Evolutionary conservation across 2,888 invertebrate genomes (phyloP).

Genomic region (Macropis europaea): DNA sequence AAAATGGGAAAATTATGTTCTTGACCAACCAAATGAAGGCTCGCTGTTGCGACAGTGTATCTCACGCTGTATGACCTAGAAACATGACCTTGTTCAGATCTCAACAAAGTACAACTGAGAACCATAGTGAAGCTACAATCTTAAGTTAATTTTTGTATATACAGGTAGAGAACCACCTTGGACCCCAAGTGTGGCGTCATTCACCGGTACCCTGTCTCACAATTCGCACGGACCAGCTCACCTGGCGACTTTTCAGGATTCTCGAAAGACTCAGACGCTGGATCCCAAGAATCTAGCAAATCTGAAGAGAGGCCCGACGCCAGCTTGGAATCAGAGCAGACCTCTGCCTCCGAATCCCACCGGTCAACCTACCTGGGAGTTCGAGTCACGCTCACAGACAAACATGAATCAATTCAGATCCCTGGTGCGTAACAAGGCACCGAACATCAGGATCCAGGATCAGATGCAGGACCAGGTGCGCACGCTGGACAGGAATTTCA

Average conservation of each 20-base stretch:
- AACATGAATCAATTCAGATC: constrained; percentile 82
- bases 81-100: no score
- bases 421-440: constrained; percentile 77
- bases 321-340: constrained; percentile 77
- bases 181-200: constrained; percentile 78
- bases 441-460: constrained; percentile 76
- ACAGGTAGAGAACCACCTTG: constrained; percentile 79
- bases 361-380: constrained; percentile 70
- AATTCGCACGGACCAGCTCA: constrained; percentile 78
- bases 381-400: constrained; percentile 76
- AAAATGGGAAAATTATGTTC: no score
- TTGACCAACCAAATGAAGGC: no score
- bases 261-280: constrained; percentile 77
- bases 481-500: constrained; percentile 77
- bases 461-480: constrained; percentile 76
- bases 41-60: no score
- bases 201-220: constrained; percentile 77
- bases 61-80: no score
- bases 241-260: constrained; percentile 77
- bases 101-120: no score
- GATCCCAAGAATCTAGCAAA: constrained; percentile 78
- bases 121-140: no score
- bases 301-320: constrained; percentile 75
- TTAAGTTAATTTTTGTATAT: no score
- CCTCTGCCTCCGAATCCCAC: constrained; percentile 72